Evolutionary conservation across 2,113 vertebrate species (phyloP).

Genomic region (Myotis lucifugus): DNA sequence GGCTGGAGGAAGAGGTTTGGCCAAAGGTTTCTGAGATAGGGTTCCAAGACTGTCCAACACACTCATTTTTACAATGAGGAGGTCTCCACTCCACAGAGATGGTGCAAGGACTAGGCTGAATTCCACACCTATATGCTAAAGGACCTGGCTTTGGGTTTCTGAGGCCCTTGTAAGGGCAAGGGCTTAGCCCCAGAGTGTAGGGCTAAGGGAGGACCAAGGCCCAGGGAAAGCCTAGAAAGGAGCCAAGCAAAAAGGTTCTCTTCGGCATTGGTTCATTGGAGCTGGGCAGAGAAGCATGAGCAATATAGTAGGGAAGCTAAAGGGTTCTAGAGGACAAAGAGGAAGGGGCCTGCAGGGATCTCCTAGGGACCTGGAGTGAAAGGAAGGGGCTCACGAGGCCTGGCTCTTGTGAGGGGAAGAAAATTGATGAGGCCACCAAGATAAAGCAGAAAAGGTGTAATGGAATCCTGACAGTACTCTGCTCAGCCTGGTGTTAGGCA

Average conservation of each 20-base stretch:
- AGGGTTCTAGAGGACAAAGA: background rate
- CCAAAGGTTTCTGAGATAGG: background rate
- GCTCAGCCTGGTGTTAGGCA: background rate
- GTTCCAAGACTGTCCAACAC: background rate
- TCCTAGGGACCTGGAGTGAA: background rate
- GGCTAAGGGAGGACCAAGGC: background rate
- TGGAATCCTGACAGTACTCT: background rate
- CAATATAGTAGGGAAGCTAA: background rate
- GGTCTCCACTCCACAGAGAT: background rate
- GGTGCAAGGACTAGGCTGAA: background rate
- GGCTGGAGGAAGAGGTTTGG: background rate
- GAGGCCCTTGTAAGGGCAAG: background rate
- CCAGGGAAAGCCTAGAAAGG: background rate
- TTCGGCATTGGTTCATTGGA: background rate
- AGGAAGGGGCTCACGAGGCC: background rate
- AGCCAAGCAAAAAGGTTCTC: background rate
- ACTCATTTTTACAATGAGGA: background rate
- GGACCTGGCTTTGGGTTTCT: background rate
- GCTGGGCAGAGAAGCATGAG: background rate
- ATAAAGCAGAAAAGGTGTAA: background rate
- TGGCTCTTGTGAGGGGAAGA: background rate
- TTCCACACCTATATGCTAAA: background rate
- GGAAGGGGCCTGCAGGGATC: background rate
- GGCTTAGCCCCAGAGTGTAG: background rate
- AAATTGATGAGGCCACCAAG: background rate